Conservation (phyloP, 1,140 invertebrate genomes). For the Myzus persicae region DNA sequence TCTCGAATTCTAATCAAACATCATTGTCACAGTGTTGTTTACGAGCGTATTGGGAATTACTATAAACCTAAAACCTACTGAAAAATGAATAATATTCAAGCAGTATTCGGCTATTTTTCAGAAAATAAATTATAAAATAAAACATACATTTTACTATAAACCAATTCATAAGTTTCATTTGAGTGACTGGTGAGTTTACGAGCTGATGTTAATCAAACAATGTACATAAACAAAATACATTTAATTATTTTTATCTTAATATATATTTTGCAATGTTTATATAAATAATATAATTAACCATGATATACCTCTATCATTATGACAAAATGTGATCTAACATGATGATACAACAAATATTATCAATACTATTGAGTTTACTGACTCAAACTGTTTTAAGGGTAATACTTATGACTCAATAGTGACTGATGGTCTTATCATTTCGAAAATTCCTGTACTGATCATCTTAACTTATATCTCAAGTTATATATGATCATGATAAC, state of each 20-base stretch:
- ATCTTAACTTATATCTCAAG: neutral
- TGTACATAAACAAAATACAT: neutral
- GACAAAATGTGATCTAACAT: too few relatives aligned
- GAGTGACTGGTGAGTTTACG: neutral
- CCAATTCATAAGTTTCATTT: neutral
- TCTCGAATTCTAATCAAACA: neutral
- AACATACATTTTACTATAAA: neutral
- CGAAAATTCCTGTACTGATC: neutral
- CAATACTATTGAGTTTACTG: too few relatives aligned
- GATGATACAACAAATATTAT: too few relatives aligned
- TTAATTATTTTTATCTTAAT: too few relatives aligned
- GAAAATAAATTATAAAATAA: neutral
- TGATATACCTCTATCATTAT: too few relatives aligned
- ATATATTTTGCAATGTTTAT: too few relatives aligned
- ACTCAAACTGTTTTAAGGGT: neutral
- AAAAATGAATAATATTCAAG: too few relatives aligned
- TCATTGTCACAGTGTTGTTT: neutral
- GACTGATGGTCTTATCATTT: neutral
- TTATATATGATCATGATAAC: neutral
- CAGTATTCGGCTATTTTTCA: too few relatives aligned
- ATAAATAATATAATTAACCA: too few relatives aligned
- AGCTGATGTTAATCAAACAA: neutral
- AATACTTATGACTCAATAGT: neutral
- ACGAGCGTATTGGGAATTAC: too few relatives aligned
- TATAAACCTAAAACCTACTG: too few relatives aligned